phyloP scores from a whole-genome alignment of 1,140 invertebrate genomes.

The Brachionus manjavacas region DNA sequence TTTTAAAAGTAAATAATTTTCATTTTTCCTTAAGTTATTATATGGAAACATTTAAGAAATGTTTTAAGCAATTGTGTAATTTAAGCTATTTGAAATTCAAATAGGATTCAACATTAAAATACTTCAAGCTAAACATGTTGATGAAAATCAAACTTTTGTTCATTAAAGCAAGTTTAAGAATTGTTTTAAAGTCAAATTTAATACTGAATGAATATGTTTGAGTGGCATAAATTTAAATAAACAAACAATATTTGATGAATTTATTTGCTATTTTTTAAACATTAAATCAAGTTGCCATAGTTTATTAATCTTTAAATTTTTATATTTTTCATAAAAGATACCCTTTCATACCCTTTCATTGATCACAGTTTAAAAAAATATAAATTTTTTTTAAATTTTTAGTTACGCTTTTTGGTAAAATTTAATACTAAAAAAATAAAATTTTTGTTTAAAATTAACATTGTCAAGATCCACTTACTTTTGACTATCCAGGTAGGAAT shows the following conservation, averaged over 20 bases:
- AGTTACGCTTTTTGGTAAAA: too few relatives aligned
- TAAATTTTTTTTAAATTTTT: too few relatives aligned
- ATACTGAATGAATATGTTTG: background rate
- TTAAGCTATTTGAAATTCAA: background rate
- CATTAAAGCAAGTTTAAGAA: background rate
- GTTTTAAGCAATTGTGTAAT: background rate
- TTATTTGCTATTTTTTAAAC: background rate
- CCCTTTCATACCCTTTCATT: too few relatives aligned
- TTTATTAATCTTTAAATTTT: background rate
- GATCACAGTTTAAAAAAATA: background rate
- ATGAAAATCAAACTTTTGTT: background rate
- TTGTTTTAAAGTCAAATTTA: background rate
- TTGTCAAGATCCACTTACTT: too few relatives aligned
- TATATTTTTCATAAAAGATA: background rate
- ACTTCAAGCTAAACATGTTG: background rate
- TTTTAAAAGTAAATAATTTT: background rate
- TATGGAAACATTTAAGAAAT: background rate
- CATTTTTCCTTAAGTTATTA: background rate
- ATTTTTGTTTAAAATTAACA: too few relatives aligned
- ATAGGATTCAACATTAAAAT: background rate
- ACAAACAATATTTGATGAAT: background rate
- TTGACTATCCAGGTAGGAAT: too few relatives aligned
- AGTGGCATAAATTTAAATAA: background rate
- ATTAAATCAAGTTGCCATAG: background rate
- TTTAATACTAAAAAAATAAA: too few relatives aligned